These are phyloP conservation scores for Anthrax anthrax DNA, from an alignment of 2,888 invertebrate genomes.

Conservation along the genomic window DNA sequence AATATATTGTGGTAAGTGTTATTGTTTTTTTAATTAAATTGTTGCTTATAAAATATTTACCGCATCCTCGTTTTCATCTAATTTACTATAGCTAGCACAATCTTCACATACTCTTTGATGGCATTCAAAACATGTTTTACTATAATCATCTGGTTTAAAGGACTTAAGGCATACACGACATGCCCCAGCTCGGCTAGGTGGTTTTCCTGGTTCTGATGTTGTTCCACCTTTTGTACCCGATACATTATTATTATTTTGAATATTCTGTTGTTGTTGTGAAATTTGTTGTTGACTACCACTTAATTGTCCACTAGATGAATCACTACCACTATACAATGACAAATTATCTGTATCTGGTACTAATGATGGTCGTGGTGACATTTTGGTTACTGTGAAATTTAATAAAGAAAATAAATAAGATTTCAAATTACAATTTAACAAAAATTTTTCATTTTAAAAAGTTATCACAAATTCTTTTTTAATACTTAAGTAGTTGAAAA, in stretches of 20 bases:
- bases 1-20: too few relatives aligned
- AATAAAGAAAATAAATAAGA: not conserved
- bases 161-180: constrained; percentile 78
- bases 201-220: constrained; percentile 47
- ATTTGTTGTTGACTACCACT: constrained; percentile 9
- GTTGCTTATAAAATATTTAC: too few relatives aligned
- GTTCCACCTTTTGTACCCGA: constrained; percentile 10
- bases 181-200: constrained; percentile 60
- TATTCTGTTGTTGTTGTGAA: constrained; percentile 33
- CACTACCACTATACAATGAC: constrained; percentile 21
- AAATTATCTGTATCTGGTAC: constrained; percentile 27
- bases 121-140: constrained; percentile 78
- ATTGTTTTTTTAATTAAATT: too few relatives aligned
- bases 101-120: constrained; percentile 85
- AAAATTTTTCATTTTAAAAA: too few relatives aligned
- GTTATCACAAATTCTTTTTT: too few relatives aligned
- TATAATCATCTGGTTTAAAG: constrained; percentile 77
- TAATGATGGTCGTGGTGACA: constrained; percentile 49
- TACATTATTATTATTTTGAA: constrained; percentile 30
- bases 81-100: constrained; percentile 81
- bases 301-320: constrained; percentile 30
- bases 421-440: too few relatives aligned
- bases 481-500: too few relatives aligned
- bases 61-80: constrained; percentile 68
- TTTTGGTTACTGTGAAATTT: constrained; percentile 47